phyloP scores from a whole-genome alignment of 2,113 vertebrate genomes.

The Orcinus orca region DNA sequence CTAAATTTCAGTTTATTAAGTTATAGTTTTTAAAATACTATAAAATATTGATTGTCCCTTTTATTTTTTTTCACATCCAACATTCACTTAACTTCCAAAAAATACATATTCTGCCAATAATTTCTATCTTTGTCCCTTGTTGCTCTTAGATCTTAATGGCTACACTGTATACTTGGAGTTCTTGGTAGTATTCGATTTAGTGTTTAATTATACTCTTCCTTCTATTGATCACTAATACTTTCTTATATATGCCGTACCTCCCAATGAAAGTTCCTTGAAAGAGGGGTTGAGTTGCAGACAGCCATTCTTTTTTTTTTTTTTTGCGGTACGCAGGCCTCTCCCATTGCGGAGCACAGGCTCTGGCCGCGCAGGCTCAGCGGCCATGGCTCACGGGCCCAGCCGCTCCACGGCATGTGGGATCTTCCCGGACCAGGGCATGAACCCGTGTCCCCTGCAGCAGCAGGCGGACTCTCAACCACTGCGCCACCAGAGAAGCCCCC shows the following conservation, averaged over 20 bases:
- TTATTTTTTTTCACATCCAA: background rate
- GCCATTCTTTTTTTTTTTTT: background rate
- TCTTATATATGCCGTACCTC: background rate
- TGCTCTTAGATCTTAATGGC: background rate
- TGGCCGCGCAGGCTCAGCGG: too few species aligned
- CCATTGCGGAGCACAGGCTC: too few species aligned
- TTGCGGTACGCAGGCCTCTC: too few species aligned
- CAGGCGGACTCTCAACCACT: too few species aligned
- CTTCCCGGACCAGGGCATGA: too few species aligned
- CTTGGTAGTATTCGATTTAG: background rate
- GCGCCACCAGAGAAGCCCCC: too few species aligned
- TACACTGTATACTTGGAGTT: background rate
- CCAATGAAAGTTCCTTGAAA: background rate
- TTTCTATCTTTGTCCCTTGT: background rate
- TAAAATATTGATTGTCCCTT: background rate
- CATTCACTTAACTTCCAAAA: background rate
- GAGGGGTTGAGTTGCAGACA: background rate
- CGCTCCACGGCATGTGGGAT: too few species aligned
- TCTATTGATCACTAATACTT: background rate
- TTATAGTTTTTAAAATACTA: background rate
- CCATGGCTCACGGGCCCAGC: too few species aligned
- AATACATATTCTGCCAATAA: background rate
- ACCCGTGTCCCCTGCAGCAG: too few species aligned
- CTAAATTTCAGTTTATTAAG: background rate
- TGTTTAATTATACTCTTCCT: constrained; percentile 1